Evolutionary conservation across 2,797 vertebrate species (phyloP), one percentile per base, ranked within the genome.

Genomic region (Aselliscus stoliczkanus): DNA sequence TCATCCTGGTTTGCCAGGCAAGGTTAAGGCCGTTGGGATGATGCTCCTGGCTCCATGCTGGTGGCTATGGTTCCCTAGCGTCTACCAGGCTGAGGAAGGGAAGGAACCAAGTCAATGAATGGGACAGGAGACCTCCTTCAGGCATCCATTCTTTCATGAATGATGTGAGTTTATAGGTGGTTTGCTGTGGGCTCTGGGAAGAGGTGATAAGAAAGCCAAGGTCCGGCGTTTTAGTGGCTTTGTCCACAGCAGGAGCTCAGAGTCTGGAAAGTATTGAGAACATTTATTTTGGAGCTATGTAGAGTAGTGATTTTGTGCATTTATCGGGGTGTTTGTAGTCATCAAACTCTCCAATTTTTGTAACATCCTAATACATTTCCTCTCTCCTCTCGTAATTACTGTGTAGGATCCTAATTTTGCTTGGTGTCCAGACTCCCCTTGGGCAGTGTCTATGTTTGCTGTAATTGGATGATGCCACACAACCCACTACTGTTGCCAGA

Each of bases 381-480:
- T 88, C 50, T 90, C 89, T 96, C 15, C 0, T 0, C 83, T 94
- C 50, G 56, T 96, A 95, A 87, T 96, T 82, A 96, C 86, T 58
- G 54, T 58, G 80, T 34, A 84, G 92, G 92, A 88, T 85, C 92
- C 95, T 96, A 60, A 95, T 95, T 98, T 95, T 96, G 79, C 79
- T 85, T 20, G 27, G 94, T 97, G 95, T 95, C 95, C 96, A 93
- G 82, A 95, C 94, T 95, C 62, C 94, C 84, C 42, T 42, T 52
- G 76, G 85, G 96, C 83, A 87, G 65, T 44, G 82, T 95, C 97
- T 95, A 1, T 94, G 82, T 97, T 96, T 95, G 93, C 94, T 95
- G 56, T 97, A 96, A 96, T 96, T 97, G 97, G 91, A 92, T 96
- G 97, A 97, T 94, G 47, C 97, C 89, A 96, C 95, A 95, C 95